Base-by-base conservation (phyloP, 2,888 invertebrate species). In the Apodemia zela region DNA sequence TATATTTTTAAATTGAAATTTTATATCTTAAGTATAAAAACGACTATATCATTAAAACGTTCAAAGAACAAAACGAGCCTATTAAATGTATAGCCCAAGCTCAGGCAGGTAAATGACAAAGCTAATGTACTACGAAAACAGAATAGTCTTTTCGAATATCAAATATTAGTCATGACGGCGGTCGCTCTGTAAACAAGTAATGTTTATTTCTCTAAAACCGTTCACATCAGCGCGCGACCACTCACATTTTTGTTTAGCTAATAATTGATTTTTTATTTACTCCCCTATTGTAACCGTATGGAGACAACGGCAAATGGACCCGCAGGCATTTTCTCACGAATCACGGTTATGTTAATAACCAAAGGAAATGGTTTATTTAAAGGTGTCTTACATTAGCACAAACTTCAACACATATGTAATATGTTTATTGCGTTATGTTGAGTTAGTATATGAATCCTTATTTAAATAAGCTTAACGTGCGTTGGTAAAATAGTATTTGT, bases 61-160 rank as follows among this genome's bases (percentile, higher is more conserved):
- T 63, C 59, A 49, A 77, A 73, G 82, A 78, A 84, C 80, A 81
- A 86, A 88, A 87, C 85, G 85, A 80, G 85, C 88, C 87, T 87
- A 87, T 84, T 82, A 84, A 84, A 84, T 83, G 85, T 82, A 80
- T 81, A 82, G 81, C 77, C 74, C 73, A 74, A 77, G 84, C 82
- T 77, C 67, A 67, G 69, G 70, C 73, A 69, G 72, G 68, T 70
- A 70, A 68, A 68, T 72, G 74, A 54, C 51, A 51, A 51, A 51
- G 51, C 75, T 77, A 75, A 77, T 83, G 84, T 84, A 81, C 82
- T 79, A 77, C 85, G 82, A 89, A 89, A 89, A 88, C 87, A 87
- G 88, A 88, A 89, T 87, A 87, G 88, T 87, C 87, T 90, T 90
- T 91, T 91, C 89, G 85, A 90, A 89, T 83, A 85, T 86, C 84